Conservation (phyloP, 2,888 invertebrate species). For the Sclerodermus sp. region DNA sequence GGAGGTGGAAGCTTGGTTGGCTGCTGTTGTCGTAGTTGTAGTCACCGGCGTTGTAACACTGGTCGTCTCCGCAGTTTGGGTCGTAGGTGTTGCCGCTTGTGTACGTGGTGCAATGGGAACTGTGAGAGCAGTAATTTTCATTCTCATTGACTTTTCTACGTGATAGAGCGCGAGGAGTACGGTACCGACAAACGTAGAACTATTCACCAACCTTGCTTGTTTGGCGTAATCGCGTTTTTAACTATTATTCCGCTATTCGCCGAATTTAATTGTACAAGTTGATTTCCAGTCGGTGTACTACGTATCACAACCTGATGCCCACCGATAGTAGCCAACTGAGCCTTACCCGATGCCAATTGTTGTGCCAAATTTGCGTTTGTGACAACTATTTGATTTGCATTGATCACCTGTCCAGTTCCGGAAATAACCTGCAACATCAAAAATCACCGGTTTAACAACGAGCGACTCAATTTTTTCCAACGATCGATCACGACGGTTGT, state of each 20-base stretch:
- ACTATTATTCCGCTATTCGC: slow-evolving; percentile 46
- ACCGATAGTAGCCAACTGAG: slow-evolving; percentile 81
- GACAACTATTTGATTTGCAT: slow-evolving; percentile 71
- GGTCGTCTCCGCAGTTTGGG: slow-evolving; percentile 24
- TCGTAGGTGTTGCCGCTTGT: slow-evolving; percentile 25
- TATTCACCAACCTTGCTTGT: slow-evolving; percentile 29
- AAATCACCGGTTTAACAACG: neutral
- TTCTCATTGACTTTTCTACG: slow-evolving; percentile 1
- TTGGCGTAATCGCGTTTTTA: slow-evolving; percentile 41
- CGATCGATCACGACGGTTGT: too few species aligned
- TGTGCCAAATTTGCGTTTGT: slow-evolving; percentile 75
- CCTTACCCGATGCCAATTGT: slow-evolving; percentile 80
- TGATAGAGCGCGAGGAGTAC: too few species aligned
- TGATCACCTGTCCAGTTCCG: slow-evolving; percentile 48
- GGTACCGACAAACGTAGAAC: neutral
- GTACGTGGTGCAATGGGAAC: slow-evolving; percentile 23
- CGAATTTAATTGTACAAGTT: slow-evolving; percentile 64
- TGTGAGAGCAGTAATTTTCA: slow-evolving; percentile 9
- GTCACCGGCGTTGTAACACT: slow-evolving; percentile 25
- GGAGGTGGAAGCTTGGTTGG: slow-evolving; percentile 27
- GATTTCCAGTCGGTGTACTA: slow-evolving; percentile 70
- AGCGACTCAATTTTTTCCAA: neutral
- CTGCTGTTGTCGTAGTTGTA: slow-evolving; percentile 24
- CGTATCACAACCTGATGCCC: slow-evolving; percentile 84
- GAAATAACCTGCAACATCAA: slow-evolving; percentile 26